Conservation (phyloP, 2,797 vertebrate genomes). For the Malurus splendens region DNA sequence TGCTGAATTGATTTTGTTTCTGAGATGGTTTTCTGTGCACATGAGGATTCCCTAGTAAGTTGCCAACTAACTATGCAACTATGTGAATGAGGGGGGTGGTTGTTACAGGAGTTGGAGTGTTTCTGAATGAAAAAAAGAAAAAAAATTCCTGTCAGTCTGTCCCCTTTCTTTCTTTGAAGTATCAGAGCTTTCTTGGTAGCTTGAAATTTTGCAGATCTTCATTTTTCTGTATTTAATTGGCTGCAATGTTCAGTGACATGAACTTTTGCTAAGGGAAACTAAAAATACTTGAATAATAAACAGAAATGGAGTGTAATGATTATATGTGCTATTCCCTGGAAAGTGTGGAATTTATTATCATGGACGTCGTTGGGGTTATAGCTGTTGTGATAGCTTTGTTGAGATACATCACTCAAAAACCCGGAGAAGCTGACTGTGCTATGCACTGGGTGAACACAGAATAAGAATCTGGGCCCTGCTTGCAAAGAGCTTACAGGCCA, state of each 20-base stretch:
- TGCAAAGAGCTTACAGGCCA: background rate
- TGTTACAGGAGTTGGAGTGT: background rate
- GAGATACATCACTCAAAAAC: background rate
- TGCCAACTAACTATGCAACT: background rate
- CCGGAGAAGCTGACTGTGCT: background rate
- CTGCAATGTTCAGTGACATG: conserved; percentile 8
- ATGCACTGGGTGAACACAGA: background rate
- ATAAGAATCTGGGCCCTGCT: background rate
- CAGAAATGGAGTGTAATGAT: conserved; percentile 13
- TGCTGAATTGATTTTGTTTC: background rate
- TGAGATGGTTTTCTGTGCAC: background rate
- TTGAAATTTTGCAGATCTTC: background rate
- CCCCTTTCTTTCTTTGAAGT: background rate
- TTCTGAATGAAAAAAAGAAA: background rate
- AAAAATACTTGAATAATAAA: conserved; percentile 50
- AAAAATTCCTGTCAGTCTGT: background rate
- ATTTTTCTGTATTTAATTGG: conserved; percentile 12
- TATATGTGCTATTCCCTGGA: conserved; percentile 9
- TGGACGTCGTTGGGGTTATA: conserved; percentile 11
- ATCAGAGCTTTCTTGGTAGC: background rate
- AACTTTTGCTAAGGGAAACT: conserved; percentile 31
- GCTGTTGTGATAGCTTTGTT: background rate
- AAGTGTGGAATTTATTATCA: conserved; percentile 14
- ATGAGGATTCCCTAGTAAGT: background rate
- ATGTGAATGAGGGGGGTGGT: background rate